Evolutionary conservation across 1,140 invertebrate genomes (phyloP), one percentile per base, ranked within the genome.

Genomic region (Drosophila serrata): DNA sequence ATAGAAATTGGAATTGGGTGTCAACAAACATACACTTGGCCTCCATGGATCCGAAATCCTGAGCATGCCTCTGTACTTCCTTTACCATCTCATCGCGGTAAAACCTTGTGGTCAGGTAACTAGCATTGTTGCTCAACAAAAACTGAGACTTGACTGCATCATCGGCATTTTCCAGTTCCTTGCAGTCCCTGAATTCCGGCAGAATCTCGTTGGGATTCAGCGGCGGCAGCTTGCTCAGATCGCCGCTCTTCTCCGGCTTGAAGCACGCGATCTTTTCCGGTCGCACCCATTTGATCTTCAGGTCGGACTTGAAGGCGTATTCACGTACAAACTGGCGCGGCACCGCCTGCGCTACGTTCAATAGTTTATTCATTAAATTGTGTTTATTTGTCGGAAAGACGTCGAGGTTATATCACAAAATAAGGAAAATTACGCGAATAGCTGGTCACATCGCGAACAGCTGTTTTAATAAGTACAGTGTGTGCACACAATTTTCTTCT

Each of bases 231-330:
- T 94, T 67, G 43, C 90, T 87, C 7, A 94, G 78, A 91, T 96
- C 95, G 7, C 95, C 95, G 61, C 93, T 94, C 82, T 94, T 94
- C 70, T 93, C 90, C 3, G 94, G 93, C 63, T 94, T 92, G 46
- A 88, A 91, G 61, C 93, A 94, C 0, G 94, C 82, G 55, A 95
- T 93, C 91, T 94, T 94, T 65, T 93, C 93, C 3, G 95, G 95
- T 33, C 94, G 92, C 12, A 94, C 90, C 95, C 95, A 96, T 93
- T 95, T 94, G 33, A 95, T 95, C 88, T 95, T 95, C 55, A 95
- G 91, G 70, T 94, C 93, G n/a, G 93, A 93, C 81, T 94, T 94
- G 61, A 94, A 93, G 0, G 93, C 93, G 72, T 94, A 94, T 79
- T 82, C 90, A 61, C 79, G 90, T 45, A 78, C 62, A 29, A 84